phyloP scores from a whole-genome alignment of 2,113 vertebrate genomes.

The Lycaon pictus region DNA sequence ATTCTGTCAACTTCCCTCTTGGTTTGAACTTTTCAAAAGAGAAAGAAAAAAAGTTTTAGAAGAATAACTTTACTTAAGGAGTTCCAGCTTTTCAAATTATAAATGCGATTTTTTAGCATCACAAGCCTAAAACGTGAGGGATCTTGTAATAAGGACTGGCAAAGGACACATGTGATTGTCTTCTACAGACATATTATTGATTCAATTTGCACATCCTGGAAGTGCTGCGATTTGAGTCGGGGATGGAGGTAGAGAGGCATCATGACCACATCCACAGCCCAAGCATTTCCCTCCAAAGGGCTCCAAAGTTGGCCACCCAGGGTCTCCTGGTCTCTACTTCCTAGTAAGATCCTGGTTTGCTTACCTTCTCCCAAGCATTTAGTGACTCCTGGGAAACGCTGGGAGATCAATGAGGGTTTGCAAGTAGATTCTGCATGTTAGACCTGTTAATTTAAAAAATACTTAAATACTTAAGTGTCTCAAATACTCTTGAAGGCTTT shows the following conservation, averaged over 20 bases:
- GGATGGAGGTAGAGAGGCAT: neutral
- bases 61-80: slow-evolving; percentile 39
- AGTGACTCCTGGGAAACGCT: neutral
- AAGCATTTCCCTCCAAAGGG: neutral
- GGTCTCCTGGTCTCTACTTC: neutral
- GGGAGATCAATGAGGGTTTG: neutral
- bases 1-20: neutral
- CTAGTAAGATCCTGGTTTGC: neutral
- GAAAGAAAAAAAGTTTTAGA: neutral
- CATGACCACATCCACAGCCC: neutral
- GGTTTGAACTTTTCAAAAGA: slow-evolving; percentile 37
- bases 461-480: neutral
- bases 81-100: slow-evolving; percentile 48
- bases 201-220: neutral
- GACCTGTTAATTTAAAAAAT: slow-evolving; percentile 8
- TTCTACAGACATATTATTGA: neutral
- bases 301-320: neutral
- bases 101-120: slow-evolving; percentile 33
- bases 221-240: neutral
- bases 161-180: slow-evolving; percentile 9
- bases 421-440: neutral
- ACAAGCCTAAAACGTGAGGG: slow-evolving; percentile 29
- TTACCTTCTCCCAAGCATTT: neutral
- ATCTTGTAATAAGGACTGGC: neutral
- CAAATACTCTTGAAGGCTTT: slow-evolving; percentile 27